Conservation (phyloP, 2,113 vertebrate genomes). For the Campylomormyrus numenius region DNA sequence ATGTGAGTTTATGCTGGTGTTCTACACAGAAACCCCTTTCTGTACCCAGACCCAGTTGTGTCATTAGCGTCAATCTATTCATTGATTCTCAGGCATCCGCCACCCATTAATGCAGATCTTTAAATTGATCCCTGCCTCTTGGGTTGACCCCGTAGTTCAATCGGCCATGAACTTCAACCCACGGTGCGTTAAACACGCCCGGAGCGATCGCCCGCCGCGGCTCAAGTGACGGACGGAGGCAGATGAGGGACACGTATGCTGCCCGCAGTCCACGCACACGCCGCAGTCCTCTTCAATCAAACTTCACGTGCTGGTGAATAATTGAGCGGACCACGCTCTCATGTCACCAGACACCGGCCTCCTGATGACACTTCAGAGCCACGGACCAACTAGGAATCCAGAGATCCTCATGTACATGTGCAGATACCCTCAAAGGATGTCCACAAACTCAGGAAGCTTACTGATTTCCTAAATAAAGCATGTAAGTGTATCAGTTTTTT, state of each 20-base stretch:
- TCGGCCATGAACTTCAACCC: not conserved
- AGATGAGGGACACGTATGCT: not conserved
- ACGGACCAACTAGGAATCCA: not conserved
- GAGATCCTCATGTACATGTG: not conserved
- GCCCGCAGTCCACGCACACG: too few species aligned
- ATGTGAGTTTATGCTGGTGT: too few species aligned
- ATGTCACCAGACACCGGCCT: not conserved
- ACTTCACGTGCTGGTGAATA: conserved; percentile 19
- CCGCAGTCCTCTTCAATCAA: conserved; percentile 13
- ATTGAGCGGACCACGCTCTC: not conserved
- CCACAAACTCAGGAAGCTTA: not conserved
- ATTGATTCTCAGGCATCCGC: not conserved
- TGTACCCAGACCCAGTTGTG: not conserved
- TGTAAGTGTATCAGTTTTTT: not conserved
- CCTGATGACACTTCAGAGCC: not conserved
- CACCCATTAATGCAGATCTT: not conserved
- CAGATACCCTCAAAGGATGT: not conserved
- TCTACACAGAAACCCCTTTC: not conserved
- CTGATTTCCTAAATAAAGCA: not conserved
- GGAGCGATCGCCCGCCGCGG: not conserved
- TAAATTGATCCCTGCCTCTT: not conserved
- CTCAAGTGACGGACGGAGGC: not conserved
- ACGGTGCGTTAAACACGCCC: not conserved
- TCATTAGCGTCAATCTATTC: not conserved
- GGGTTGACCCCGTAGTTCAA: not conserved